Evolutionary conservation across 2,113 vertebrate genomes (phyloP).

Genomic region (Irena cyanogastra): DNA sequence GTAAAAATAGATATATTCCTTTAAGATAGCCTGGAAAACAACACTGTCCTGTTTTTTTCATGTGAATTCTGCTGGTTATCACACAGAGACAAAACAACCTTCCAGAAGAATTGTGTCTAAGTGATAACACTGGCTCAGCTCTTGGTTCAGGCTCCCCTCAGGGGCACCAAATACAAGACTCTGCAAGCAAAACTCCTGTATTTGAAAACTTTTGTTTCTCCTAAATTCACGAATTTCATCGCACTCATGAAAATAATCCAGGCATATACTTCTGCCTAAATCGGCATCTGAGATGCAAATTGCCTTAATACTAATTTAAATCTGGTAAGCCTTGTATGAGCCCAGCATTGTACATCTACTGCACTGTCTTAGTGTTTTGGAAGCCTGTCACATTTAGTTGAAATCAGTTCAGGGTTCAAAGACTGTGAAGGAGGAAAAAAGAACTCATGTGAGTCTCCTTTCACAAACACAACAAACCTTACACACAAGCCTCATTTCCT

Average conservation of each 20-base stretch:
- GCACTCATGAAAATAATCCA: background rate
- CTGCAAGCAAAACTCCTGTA: background rate
- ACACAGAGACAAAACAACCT: background rate
- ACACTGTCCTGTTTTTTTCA: background rate
- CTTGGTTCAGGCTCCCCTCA: background rate
- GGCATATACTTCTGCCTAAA: background rate
- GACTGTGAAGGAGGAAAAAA: background rate
- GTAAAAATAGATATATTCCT: background rate
- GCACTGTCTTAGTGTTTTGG: background rate
- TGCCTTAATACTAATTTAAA: background rate
- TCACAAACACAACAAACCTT: background rate
- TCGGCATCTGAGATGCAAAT: background rate
- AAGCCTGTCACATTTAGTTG: background rate
- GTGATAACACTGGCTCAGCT: background rate
- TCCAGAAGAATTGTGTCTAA: background rate
- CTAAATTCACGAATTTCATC: background rate
- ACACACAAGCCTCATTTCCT: background rate
- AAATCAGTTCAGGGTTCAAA: constrained; percentile 11
- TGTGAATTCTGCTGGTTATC: background rate
- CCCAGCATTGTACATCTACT: background rate
- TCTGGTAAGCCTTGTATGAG: background rate
- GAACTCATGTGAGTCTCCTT: background rate
- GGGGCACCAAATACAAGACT: background rate
- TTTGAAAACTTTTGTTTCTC: background rate
- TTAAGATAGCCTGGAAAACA: background rate